Evolutionary conservation across 1,140 invertebrate genomes (phyloP).

Genomic region (Geopemphigus sp.): DNA sequence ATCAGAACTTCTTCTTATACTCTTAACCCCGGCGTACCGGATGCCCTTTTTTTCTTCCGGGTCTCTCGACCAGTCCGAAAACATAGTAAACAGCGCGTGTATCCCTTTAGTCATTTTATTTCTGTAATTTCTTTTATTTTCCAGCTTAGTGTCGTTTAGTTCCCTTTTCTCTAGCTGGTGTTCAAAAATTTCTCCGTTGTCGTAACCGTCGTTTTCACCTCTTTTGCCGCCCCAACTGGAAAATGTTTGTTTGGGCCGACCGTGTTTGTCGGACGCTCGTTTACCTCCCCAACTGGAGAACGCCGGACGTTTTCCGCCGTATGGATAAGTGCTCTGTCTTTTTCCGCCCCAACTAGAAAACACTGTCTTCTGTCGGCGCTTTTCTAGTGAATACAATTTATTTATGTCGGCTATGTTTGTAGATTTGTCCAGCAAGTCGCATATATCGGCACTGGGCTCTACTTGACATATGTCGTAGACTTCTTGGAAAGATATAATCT

Average conservation of each 20-base stretch:
- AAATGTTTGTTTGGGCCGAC: constrained; percentile 51
- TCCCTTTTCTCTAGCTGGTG: constrained; percentile 30
- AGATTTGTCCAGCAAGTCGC: constrained; percentile 11
- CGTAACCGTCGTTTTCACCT: constrained; percentile 28
- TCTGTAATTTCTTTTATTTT: constrained; percentile 41
- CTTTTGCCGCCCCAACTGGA: constrained; percentile 52
- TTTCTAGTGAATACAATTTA: constrained; percentile 10
- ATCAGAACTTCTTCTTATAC: constrained; percentile 42
- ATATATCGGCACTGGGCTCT: constrained; percentile 20
- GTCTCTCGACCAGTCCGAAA: constrained; percentile 43
- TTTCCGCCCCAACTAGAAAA: constrained; percentile 51
- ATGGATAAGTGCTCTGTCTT: constrained; percentile 50
- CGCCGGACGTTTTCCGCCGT: constrained; percentile 51
- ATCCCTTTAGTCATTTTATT: constrained; percentile 46
- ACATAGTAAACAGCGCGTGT: constrained; percentile 39
- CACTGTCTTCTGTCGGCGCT: constrained; percentile 43
- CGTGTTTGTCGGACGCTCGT: constrained; percentile 52
- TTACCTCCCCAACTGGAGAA: constrained; percentile 53
- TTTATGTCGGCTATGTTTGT: not conserved
- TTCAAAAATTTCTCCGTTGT: constrained; percentile 12
- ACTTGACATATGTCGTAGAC: constrained; percentile 29
- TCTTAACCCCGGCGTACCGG: constrained; percentile 27
- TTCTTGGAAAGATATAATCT: constrained; percentile 28
- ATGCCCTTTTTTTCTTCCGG: constrained; percentile 38
- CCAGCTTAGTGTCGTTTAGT: not conserved